phyloP scores from a whole-genome alignment of 1,140 invertebrate genomes.

The Pentalonia nigronervosa region DNA sequence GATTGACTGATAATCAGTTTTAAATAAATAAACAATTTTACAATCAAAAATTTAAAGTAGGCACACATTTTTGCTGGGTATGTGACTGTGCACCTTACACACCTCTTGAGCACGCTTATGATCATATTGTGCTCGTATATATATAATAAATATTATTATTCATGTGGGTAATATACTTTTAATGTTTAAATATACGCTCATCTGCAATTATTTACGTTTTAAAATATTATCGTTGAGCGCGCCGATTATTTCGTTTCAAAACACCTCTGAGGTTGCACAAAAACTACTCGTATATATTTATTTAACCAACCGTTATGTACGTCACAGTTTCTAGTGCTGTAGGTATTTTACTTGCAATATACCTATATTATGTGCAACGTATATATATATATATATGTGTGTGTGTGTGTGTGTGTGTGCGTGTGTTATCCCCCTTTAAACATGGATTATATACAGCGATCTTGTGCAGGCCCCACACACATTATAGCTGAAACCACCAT shows the following conservation, averaged over 20 bases:
- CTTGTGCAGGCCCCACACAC: background rate
- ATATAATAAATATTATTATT: no score
- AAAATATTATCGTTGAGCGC: background rate
- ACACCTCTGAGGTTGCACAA: background rate
- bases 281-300: background rate
- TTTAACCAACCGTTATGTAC: background rate
- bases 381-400: background rate
- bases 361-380: background rate
- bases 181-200: background rate
- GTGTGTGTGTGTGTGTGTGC: no score
- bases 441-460: background rate
- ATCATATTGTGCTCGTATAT: no score
- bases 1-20: no score
- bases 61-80: no score
- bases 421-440: constrained; percentile 5
- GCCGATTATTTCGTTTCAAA: background rate
- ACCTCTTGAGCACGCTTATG: no score
- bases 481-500: background rate
- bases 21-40: no score
- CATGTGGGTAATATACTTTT: no score
- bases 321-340: background rate
- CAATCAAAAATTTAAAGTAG: no score
- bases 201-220: background rate
- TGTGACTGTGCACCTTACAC: no score
- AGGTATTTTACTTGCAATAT: background rate